These are phyloP conservation scores for Luperina nickerlii DNA, from an alignment of 2,888 invertebrate genomes.

Conservation along the genomic window DNA sequence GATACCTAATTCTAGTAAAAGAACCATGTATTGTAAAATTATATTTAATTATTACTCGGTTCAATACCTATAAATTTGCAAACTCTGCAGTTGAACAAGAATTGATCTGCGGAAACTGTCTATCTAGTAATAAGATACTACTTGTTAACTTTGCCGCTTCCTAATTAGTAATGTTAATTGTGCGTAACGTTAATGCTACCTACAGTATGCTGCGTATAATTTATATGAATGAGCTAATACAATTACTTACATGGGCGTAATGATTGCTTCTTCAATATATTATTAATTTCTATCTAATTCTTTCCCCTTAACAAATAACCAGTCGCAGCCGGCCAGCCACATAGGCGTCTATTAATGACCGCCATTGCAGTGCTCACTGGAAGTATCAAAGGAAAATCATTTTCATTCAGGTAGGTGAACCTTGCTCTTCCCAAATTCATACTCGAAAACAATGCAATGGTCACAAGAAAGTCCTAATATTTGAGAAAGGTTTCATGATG, in stretches of 20 bases:
- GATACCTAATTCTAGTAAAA: not conserved
- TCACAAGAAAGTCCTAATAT: not conserved
- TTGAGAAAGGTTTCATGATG: not conserved
- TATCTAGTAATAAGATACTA: slow-evolving; percentile 43
- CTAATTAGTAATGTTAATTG: slow-evolving; percentile 38
- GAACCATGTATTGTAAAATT: not conserved
- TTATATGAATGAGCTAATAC: not conserved
- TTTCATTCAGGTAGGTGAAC: not conserved
- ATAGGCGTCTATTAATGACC: slow-evolving; percentile 13
- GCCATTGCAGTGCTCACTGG: not conserved
- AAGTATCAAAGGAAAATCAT: not conserved
- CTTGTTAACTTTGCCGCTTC: slow-evolving; percentile 39
- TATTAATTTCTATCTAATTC: not conserved
- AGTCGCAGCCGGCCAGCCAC: slow-evolving; percentile 10
- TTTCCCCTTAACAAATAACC: slow-evolving; percentile 14
- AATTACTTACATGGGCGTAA: not conserved
- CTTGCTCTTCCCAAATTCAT: slow-evolving; percentile 5
- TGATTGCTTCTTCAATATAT: not conserved
- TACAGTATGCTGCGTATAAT: not conserved
- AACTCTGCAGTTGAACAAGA: slow-evolving; percentile 9
- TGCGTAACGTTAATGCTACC: not conserved
- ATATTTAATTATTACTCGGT: not conserved
- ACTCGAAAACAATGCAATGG: not conserved
- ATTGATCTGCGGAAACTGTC: slow-evolving; percentile 47
- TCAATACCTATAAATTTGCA: slow-evolving; percentile 6